phyloP scores from a whole-genome alignment of 2,113 vertebrate genomes.

The Malurus melanocephalus region DNA sequence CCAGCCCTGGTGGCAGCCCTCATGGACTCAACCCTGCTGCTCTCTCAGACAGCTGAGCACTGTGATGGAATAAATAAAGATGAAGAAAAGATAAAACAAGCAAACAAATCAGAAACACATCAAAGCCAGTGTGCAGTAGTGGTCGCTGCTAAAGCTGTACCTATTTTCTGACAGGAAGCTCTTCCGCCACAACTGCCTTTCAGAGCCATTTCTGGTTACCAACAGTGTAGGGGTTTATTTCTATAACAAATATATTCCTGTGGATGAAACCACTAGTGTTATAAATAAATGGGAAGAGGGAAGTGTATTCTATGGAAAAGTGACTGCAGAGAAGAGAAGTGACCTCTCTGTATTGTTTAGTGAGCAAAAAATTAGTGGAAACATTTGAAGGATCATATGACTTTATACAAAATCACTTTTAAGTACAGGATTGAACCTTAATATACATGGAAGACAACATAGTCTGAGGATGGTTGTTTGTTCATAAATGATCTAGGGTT shows the following conservation, averaged over 20 bases:
- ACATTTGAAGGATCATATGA: not conserved
- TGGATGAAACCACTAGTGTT: not conserved
- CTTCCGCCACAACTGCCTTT: not conserved
- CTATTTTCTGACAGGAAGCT: constrained; percentile 46
- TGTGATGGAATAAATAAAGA: not conserved
- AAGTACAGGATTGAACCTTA: not conserved
- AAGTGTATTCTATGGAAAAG: constrained; percentile 4
- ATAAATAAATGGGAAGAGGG: constrained; percentile 37
- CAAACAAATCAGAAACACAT: not conserved
- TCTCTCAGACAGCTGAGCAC: not conserved
- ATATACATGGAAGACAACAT: not conserved
- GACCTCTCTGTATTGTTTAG: not conserved
- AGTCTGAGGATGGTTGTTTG: constrained; percentile 21
- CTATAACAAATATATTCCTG: not conserved
- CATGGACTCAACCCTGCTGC: not conserved
- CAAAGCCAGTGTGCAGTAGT: not conserved
- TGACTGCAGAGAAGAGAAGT: constrained; percentile 8
- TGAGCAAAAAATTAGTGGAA: not conserved
- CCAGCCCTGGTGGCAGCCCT: not conserved
- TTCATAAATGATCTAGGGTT: constrained; percentile 32
- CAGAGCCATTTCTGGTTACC: not conserved
- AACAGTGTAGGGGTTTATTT: constrained; percentile 1
- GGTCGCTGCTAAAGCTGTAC: not conserved
- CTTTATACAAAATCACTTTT: not conserved
- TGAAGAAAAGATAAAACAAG: not conserved